phyloP scores from a whole-genome alignment of 2,797 vertebrate genomes.

The Anguilla megastoma region DNA sequence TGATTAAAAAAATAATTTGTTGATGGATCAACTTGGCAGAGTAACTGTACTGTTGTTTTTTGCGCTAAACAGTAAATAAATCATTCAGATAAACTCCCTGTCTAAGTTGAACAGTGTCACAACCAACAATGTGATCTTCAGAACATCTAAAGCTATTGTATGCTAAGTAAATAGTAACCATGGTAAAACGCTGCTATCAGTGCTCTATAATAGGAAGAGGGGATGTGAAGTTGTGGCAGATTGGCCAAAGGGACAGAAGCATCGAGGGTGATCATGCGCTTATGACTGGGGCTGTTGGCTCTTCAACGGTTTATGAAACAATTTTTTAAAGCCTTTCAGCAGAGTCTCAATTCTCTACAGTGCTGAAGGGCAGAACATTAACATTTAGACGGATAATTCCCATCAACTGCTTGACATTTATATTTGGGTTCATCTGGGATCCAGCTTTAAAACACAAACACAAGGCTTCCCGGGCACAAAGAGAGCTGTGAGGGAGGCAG shows the following conservation, averaged over 20 bases:
- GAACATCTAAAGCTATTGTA: not conserved
- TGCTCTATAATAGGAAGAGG: not conserved
- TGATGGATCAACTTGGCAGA: not conserved
- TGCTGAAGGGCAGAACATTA: slow-evolving; percentile 6
- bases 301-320: not conserved
- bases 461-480: not conserved
- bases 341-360: slow-evolving; percentile 8
- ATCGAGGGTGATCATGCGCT: not conserved
- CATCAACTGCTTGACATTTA: slow-evolving; percentile 19
- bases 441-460: slow-evolving; percentile 6
- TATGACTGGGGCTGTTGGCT: too few species aligned
- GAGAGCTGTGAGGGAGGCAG: not conserved
- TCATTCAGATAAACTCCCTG: not conserved
- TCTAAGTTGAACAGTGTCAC: not conserved
- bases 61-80: not conserved
- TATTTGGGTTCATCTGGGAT: not conserved
- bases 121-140: not conserved
- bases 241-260: not conserved
- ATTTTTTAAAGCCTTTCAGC: not conserved
- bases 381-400: slow-evolving; percentile 14
- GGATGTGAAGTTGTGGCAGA: not conserved
- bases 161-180: not conserved
- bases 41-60: not conserved
- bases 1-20: not conserved
- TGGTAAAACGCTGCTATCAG: not conserved